These are phyloP conservation scores for Eutrigla gurnardus DNA, from an alignment of 2,797 vertebrate species.

Conservation along the genomic window DNA sequence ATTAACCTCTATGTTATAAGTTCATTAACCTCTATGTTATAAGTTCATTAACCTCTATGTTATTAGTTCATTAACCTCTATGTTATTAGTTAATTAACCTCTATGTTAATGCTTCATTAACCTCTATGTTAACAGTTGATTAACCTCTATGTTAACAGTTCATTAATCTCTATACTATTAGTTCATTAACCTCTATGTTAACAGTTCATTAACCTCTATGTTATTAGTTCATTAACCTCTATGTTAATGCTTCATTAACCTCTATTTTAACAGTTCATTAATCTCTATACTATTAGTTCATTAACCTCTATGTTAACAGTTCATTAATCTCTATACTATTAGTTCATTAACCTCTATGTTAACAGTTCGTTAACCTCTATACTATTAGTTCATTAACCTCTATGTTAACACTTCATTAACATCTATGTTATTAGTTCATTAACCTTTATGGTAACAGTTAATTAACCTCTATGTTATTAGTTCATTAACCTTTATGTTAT, in stretches of 20 bases:
- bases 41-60: not conserved
- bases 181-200: conserved; percentile 67
- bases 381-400: conserved; percentile 64
- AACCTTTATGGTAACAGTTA: too few relatives aligned
- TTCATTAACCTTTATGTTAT: conserved; percentile 66
- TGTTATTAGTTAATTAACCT: not conserved
- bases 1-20: not conserved
- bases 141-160: not conserved
- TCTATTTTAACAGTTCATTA: conserved; percentile 77
- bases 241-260: conserved; percentile 67
- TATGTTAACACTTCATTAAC: conserved; percentile 62
- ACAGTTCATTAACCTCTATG: conserved; percentile 69
- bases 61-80: not conserved
- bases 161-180: too few relatives aligned
- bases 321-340: too few relatives aligned
- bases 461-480: conserved; percentile 70
- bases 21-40: not conserved
- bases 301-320: conserved; percentile 73
- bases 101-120: not conserved
- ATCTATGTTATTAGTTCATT: conserved; percentile 76
- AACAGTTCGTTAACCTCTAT: too few relatives aligned
- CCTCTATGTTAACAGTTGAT: not conserved
- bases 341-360: conserved; percentile 68
- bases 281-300: too few relatives aligned
- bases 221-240: conserved; percentile 61